Evolutionary conservation across 2,113 vertebrate genomes (phyloP).

Genomic region (Sigmodon hispidus): DNA sequence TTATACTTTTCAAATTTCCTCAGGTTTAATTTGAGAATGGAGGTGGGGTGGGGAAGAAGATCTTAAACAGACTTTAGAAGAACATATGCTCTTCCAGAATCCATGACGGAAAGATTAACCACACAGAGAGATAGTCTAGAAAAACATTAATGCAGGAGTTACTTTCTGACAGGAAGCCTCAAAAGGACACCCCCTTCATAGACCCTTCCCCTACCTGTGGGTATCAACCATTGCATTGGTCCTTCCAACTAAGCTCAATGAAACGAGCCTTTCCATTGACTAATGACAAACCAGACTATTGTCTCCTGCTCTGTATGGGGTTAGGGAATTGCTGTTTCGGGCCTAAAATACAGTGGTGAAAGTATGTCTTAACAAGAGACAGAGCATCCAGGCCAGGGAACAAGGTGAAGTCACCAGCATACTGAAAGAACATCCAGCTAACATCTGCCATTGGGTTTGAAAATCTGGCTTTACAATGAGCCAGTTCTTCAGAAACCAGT

Average conservation of each 20-base stretch:
- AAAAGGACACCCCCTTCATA: no score
- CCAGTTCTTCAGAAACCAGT: neutral
- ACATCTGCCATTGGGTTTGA: neutral
- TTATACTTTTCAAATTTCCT: neutral
- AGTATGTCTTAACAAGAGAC: neutral
- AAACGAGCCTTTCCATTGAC: neutral
- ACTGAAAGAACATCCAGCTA: neutral
- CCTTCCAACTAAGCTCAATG: neutral
- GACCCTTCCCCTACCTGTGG: neutral
- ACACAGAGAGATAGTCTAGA: neutral
- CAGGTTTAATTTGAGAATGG: conserved; percentile 59
- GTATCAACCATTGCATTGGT: neutral
- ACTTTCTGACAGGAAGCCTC: neutral
- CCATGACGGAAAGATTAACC: conserved; percentile 39
- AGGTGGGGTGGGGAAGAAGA: conserved; percentile 52
- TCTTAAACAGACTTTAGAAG: conserved; percentile 69
- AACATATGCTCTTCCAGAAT: conserved; percentile 41
- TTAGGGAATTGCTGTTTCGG: neutral
- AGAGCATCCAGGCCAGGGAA: neutral
- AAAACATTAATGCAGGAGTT: conserved; percentile 12
- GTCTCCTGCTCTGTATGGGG: neutral
- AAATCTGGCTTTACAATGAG: neutral
- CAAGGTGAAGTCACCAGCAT: neutral
- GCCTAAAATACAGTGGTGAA: neutral
- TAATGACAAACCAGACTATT: neutral